These are phyloP conservation scores for Synaphobranchus kaupii DNA, from an alignment of 2,797 vertebrate species.

Conservation along the genomic window DNA sequence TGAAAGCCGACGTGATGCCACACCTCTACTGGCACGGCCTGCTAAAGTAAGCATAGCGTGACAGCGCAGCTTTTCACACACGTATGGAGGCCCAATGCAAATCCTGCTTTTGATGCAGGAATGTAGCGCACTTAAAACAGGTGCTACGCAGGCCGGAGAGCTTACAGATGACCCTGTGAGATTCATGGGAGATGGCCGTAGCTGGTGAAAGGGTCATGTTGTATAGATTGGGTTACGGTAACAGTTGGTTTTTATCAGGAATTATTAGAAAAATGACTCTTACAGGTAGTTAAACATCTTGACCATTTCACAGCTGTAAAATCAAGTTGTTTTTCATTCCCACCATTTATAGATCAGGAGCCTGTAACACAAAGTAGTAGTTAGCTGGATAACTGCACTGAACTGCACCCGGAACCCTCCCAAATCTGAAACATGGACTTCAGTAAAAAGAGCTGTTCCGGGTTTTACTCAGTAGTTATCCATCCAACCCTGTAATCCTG, in stretches of 20 bases:
- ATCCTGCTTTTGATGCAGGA: no score
- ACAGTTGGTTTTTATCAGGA: background rate
- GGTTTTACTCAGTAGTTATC: no score
- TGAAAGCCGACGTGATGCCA: slow-evolving; percentile 96
- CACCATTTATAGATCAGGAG: background rate
- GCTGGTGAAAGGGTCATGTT: background rate
- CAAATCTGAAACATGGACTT: no score
- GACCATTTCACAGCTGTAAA: background rate
- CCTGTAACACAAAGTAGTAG: no score
- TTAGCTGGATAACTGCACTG: no score
- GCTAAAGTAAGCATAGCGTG: slow-evolving; percentile 78
- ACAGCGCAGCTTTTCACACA: background rate
- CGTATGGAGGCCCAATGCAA: no score
- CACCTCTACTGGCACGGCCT: slow-evolving; percentile 91
- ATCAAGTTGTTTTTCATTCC: background rate
- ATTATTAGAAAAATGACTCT: background rate
- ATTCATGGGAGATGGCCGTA: background rate
- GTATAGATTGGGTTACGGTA: background rate
- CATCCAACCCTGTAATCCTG: no score
- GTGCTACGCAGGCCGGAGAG: no score
- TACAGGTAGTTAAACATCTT: no score
- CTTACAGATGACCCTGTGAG: background rate
- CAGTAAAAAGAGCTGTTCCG: no score
- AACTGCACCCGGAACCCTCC: no score
- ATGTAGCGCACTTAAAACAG: no score